phyloP scores from a whole-genome alignment of 1,140 invertebrate species.

The Steinernema khuongi region DNA sequence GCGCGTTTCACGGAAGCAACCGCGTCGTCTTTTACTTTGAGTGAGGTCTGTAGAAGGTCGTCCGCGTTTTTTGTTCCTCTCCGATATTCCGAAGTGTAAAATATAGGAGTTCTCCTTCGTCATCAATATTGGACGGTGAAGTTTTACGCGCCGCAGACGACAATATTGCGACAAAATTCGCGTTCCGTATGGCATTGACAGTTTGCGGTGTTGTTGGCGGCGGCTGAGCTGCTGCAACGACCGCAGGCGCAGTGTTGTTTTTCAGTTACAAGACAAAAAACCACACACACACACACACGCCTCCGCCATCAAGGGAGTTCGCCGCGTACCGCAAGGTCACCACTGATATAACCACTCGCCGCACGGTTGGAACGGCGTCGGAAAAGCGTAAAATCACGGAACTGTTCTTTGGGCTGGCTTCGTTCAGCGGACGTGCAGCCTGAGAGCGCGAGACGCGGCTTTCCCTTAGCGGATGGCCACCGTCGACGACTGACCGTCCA shows the following conservation, averaged over 20 bases:
- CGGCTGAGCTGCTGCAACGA: background rate
- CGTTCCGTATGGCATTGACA: background rate
- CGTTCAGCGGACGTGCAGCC: too few relatives aligned
- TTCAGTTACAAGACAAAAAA: conserved; percentile 9
- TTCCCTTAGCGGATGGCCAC: too few relatives aligned
- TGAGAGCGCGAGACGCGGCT: too few relatives aligned
- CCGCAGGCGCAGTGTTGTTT: conserved; percentile 2
- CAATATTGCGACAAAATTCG: background rate
- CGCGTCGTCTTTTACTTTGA: background rate
- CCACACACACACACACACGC: background rate
- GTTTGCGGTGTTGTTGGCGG: background rate
- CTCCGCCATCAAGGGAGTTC: background rate
- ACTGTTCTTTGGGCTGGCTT: too few relatives aligned
- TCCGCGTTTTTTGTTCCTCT: background rate
- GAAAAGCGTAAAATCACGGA: background rate
- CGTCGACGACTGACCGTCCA: background rate
- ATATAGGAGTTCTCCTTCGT: background rate
- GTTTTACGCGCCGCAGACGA: background rate
- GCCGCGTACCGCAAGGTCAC: background rate
- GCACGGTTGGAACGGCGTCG: background rate
- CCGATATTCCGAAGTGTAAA: background rate
- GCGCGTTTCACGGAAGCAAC: background rate
- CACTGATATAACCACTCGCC: background rate
- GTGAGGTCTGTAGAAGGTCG: conserved; percentile 6
- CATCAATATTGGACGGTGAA: background rate